Evolutionary conservation across 2,888 invertebrate genomes (phyloP), one percentile per base, ranked within the genome.

Genomic region (Drosophila parthenogenetica): DNA sequence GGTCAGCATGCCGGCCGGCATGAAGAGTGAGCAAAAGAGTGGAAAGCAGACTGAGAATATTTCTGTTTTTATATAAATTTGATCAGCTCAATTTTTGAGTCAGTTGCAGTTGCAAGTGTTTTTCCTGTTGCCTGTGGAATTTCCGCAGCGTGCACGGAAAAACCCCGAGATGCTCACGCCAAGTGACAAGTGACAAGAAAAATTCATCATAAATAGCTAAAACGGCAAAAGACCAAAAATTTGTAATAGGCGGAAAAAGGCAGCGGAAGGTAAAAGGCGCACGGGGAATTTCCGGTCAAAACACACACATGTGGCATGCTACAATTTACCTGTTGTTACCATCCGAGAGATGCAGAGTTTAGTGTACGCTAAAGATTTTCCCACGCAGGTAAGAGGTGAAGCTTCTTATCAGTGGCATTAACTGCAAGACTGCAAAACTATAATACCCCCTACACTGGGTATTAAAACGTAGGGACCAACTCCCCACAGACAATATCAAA

Each of bases 1-100:
- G 88, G 87, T 85, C 89, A 89, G 80, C 71, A 84, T 69, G 84
- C 89, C 90, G 89, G 84, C 87, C 82, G 79, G 88, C 82, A 48
- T 32, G n/a, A 0, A 43, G 19, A 11, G 42, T 17, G 3, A 42
- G 42, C 25, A 7, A 25, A 19, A 19, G n/a, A n/a, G n/a, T n/a
- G n/a, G n/a, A n/a, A n/a, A 22, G 22, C 4, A 22, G 22, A 22
- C 22, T 5, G 22, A 22, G 22, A 5, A 22, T 5, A 22, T 22
- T 22, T 22, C 22, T 5, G 22, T 22, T 22, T 22, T 22, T 22
- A 22, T 35, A 35, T 35, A 3, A 35, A 35, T 35, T 35, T 35
- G 35, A 29, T 29, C 8, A 29, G 29, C 7, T 29, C 7, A 7
- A 29, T 5, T 8, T 29, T 13, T 22, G 51, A 22, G 10, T 25